These are phyloP conservation scores for Mastacembelus armatus DNA, from an alignment of 2,797 vertebrate genomes.

Conservation along the genomic window DNA sequence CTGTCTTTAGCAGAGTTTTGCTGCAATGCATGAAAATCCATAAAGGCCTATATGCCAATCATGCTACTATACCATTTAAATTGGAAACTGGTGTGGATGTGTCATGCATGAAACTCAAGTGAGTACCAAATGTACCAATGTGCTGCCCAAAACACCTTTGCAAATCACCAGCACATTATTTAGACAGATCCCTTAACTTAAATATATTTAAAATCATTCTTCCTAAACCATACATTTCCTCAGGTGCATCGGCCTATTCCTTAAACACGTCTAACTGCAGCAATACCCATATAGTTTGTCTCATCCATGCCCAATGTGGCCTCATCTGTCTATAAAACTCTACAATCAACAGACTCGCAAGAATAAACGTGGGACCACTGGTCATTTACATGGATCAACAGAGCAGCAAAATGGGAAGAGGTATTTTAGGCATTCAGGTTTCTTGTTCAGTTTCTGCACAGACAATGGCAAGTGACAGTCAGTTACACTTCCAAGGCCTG, in stretches of 20 bases:
- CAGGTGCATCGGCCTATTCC: slow-evolving; percentile 5
- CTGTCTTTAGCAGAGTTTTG: too few relatives aligned
- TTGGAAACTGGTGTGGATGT: too few relatives aligned
- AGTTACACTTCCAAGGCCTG: background rate
- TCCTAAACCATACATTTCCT: background rate
- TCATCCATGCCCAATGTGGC: slow-evolving; percentile 13
- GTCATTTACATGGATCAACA: slow-evolving; percentile 17
- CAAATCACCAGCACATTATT: background rate
- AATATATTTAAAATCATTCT: slow-evolving; percentile 5
- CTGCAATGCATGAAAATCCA: background rate
- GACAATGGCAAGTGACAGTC: too few relatives aligned
- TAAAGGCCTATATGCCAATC: background rate
- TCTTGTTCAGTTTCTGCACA: too few relatives aligned
- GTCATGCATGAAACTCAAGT: background rate
- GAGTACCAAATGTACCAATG: background rate
- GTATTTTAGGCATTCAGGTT: slow-evolving; percentile 16
- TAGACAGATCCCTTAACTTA: background rate
- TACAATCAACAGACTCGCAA: background rate
- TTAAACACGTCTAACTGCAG: slow-evolving; percentile 22
- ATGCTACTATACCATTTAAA: background rate
- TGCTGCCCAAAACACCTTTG: background rate
- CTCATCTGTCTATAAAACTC: slow-evolving; percentile 20
- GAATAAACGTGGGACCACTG: slow-evolving; percentile 24
- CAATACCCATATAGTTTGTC: slow-evolving; percentile 15
- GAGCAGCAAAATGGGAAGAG: background rate